Percentiles rank a stretch among this genome's conserved stretches.
Evolutionary conservation across 2,797 vertebrate species (phyloP).

Genomic region (Centroberyx gerrardi): DNA sequence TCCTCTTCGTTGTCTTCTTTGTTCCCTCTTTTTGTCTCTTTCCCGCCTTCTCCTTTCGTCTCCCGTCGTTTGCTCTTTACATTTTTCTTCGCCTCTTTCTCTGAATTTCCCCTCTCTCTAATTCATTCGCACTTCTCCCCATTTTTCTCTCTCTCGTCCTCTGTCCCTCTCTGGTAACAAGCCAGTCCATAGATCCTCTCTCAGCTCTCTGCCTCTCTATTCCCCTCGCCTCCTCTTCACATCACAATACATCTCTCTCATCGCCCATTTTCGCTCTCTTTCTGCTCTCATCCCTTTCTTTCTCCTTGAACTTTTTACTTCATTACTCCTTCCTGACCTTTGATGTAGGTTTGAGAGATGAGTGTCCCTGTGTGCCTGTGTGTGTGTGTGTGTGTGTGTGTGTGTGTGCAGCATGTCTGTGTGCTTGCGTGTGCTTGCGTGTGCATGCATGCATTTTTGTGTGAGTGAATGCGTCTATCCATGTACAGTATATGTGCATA

Average conservation of each 20-base stretch:
- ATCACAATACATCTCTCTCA: slow-evolving; percentile 7
- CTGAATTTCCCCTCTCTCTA: slow-evolving; percentile 16
- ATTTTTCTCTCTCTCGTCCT: slow-evolving; percentile 13
- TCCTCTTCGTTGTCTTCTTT: neutral
- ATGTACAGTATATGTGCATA: neutral
- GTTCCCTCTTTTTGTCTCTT: neutral
- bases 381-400: slow-evolving; percentile 8
- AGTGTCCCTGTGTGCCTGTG: slow-evolving; percentile 8
- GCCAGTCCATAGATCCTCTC: neutral
- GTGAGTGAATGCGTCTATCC: neutral
- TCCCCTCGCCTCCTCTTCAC: slow-evolving; percentile 18
- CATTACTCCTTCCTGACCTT: slow-evolving; percentile 33
- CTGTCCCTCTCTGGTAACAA: slow-evolving; percentile 8
- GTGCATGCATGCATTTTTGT: neutral
- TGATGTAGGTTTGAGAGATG: slow-evolving; percentile 43
- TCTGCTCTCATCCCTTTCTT: slow-evolving; percentile 25
- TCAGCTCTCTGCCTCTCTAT: slow-evolving; percentile 14
- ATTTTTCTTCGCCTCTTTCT: neutral
- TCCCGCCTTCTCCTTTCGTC: neutral
- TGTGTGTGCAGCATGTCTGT: neutral
- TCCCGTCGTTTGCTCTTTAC: neutral
- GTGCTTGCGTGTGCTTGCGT: neutral
- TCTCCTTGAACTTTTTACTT: slow-evolving; percentile 21
- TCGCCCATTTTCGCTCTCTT: neutral
- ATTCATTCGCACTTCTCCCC: neutral